Evolutionary conservation across 2,113 vertebrate genomes (phyloP), one percentile per base, ranked within the genome.

Genomic region (Grallaria varia): DNA sequence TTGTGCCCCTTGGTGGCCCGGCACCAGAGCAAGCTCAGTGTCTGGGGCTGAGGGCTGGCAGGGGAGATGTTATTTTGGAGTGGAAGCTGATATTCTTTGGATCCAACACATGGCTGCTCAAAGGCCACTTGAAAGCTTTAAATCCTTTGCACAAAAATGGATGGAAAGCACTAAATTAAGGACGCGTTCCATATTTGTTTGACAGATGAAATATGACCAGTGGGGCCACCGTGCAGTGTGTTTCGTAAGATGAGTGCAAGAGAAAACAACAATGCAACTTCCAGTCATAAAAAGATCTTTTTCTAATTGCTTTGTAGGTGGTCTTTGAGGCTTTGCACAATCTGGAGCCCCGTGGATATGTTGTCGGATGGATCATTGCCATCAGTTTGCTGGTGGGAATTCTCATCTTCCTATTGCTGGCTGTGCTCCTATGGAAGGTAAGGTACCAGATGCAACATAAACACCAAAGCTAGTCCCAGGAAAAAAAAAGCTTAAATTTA

Each of bases 301-400:
- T 62, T 73, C 66, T 84, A 45, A 49, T 95, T 97, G 67, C 91
- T 95, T 91, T 95, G 72, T 95, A 99, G 99, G 98, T 99, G 98
- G 97, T 99, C 96, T 99, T 99, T 90, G 99, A 99, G 97, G 99
- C 99, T 30, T 98, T 99, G 93, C 99, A 99, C 97, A 99, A 98
- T 95, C 98, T 99, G 97, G 99, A 99, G 96, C 99, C 99, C 47
- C 98, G 99, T 67, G 99, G 99, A 82, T 99, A 99, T 60, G 99
- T 99, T 27, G 99, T 99, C 3, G 99, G 99, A 63, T 99, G 99
- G 99, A 99, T 99, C 98, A 99, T 99, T 42, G 99, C 99, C 98
- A 99, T 99, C 97, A 99, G 99, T 94, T 98, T 99, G 96, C 98
- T 99, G 71, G 99, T 99, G 96, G 99, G 99, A 90, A 99, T 99